phyloP scores from a whole-genome alignment of 2,797 vertebrate species.

The Peromyscus melanophrys region DNA sequence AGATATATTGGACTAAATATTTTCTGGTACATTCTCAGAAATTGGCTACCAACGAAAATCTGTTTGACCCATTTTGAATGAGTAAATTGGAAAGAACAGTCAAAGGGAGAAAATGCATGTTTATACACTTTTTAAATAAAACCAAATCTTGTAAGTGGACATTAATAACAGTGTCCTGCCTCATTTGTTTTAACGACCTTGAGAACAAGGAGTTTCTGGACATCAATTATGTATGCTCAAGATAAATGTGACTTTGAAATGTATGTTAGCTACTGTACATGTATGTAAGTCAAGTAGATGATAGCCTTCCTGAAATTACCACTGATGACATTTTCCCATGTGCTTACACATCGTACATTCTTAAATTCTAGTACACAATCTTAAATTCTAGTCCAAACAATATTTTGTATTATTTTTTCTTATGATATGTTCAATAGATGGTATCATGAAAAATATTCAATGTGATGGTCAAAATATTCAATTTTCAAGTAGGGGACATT shows the following conservation, averaged over 20 bases:
- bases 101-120: conserved; percentile 87
- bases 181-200: conserved; percentile 89
- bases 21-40: conserved; percentile 83
- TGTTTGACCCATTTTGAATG: conserved; percentile 87
- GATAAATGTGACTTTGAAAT: conserved; percentile 78
- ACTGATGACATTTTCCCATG: conserved; percentile 49
- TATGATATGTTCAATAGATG: conserved; percentile 40
- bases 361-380: conserved; percentile 16
- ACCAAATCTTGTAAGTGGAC: conserved; percentile 91
- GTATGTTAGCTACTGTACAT: conserved; percentile 83
- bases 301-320: conserved; percentile 53
- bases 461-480: not conserved
- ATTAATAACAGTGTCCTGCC: conserved; percentile 90
- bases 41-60: conserved; percentile 84
- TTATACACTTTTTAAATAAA: conserved; percentile 91
- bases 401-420: conserved; percentile 48
- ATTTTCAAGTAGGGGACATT: not conserved
- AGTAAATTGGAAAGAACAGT: conserved; percentile 84
- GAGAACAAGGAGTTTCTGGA: conserved; percentile 83
- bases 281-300: conserved; percentile 73
- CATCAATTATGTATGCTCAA: conserved; percentile 59
- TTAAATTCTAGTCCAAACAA: conserved; percentile 36
- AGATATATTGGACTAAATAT: conserved; percentile 83
- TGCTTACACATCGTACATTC: conserved; percentile 19
- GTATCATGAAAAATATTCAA: conserved; percentile 15